Percentiles rank a stretch among this genome's conserved stretches.
These are phyloP conservation scores for Poeciliopsis paucimaculata DNA, from an alignment of 2,797 vertebrate species.

Conservation along the genomic window DNA sequence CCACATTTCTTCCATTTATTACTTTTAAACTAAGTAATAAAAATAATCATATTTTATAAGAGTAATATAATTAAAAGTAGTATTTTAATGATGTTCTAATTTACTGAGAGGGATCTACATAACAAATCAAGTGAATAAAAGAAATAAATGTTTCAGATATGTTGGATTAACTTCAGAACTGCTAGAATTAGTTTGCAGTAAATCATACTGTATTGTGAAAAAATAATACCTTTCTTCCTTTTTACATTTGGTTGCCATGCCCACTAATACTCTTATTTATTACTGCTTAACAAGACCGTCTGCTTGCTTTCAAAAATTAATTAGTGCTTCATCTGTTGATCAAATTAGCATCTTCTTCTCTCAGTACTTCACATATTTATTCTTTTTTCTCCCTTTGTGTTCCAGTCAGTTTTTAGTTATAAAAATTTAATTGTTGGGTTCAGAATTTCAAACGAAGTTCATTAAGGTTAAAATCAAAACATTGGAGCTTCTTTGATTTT, in stretches of 20 bases:
- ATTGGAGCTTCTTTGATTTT: neutral
- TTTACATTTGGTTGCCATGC: slow-evolving; percentile 19
- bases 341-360: slow-evolving; percentile 40
- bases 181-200: neutral
- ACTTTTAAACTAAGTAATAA: no score
- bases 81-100: neutral
- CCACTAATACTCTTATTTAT: slow-evolving; percentile 54
- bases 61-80: neutral
- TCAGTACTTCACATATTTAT: slow-evolving; percentile 39
- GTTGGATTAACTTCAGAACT: neutral
- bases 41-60: no score
- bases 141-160: neutral
- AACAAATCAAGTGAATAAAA: neutral
- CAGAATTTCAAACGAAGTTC: slow-evolving; percentile 1
- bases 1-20: neutral
- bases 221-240: slow-evolving; percentile 15
- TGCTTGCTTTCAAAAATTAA: slow-evolving; percentile 50
- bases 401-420: slow-evolving; percentile 11
- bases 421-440: slow-evolving; percentile 17
- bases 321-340: slow-evolving; percentile 57
- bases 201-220: neutral
- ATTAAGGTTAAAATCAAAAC: slow-evolving; percentile 23
- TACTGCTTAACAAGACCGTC: slow-evolving; percentile 44
- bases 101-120: neutral
- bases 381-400: slow-evolving; percentile 10